Evolutionary conservation across 92 coral and sea anemone genomes (phyloP).

Genomic region (Heteractis magnifica): DNA sequence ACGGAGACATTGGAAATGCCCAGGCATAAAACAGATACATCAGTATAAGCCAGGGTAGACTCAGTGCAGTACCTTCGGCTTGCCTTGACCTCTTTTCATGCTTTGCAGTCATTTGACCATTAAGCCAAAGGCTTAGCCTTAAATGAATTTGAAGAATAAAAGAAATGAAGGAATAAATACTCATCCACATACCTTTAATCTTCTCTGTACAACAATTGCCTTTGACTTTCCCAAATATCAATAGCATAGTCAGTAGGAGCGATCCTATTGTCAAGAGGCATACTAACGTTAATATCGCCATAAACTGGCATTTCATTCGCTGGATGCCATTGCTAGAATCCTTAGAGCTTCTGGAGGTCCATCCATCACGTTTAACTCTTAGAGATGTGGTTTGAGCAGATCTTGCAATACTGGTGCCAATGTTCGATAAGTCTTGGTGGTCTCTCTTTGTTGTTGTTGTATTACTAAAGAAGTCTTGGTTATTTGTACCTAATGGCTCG

Average conservation of each 20-base stretch:
- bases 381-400: background rate
- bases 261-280: constrained; percentile 28
- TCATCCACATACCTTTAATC: constrained; percentile 18
- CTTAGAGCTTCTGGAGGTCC: constrained; percentile 3
- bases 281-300: constrained; percentile 2
- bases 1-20: too few species aligned
- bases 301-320: constrained; percentile 15
- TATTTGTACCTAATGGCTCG: background rate
- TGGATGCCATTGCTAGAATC: constrained; percentile 2
- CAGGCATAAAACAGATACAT: too few species aligned
- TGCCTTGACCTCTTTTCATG: background rate
- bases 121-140: background rate
- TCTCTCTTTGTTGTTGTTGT: background rate
- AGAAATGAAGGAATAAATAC: background rate
- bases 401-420: too few species aligned
- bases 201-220: constrained; percentile 24
- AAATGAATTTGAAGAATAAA: background rate
- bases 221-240: constrained; percentile 37
- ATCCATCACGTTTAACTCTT: constrained; percentile 8
- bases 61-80: background rate
- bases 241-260: constrained; percentile 29
- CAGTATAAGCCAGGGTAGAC: too few species aligned
- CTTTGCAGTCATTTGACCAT: background rate
- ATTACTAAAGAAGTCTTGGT: background rate
- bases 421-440: background rate